Conservation (phyloP, 2,888 invertebrate genomes). For the Cataglyphis albicans region DNA sequence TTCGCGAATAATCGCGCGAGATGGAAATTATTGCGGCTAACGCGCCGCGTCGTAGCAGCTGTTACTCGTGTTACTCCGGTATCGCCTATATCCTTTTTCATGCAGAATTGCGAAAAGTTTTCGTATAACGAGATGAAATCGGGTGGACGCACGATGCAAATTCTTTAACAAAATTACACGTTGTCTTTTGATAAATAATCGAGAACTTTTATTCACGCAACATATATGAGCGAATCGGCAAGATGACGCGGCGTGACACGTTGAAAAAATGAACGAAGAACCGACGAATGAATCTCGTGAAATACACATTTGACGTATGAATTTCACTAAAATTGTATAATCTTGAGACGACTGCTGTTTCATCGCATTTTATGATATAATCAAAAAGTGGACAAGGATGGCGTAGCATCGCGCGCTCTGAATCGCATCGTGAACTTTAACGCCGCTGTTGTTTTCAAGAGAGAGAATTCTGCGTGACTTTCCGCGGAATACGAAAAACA, state of each 20-base stretch:
- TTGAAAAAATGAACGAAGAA: slow-evolving; percentile 24
- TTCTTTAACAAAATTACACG: slow-evolving; percentile 63
- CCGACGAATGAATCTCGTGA: background rate
- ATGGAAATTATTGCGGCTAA: slow-evolving; percentile 71
- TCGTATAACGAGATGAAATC: slow-evolving; percentile 66
- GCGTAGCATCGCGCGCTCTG: background rate
- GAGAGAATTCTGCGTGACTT: slow-evolving; percentile 1
- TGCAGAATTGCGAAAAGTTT: slow-evolving; percentile 65
- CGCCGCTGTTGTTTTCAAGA: slow-evolving; percentile 18
- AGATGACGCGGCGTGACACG: background rate
- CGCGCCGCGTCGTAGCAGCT: slow-evolving; percentile 56
- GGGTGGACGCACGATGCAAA: slow-evolving; percentile 47
- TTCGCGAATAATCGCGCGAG: slow-evolving; percentile 73
- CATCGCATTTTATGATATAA: slow-evolving; percentile 31
- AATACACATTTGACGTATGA: background rate
- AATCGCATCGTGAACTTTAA: background rate
- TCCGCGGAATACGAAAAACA: slow-evolving; percentile 24
- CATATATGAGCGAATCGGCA: slow-evolving; percentile 19
- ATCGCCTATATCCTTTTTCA: slow-evolving; percentile 44
- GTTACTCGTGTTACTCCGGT: slow-evolving; percentile 27
- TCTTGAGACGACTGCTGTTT: slow-evolving; percentile 8
- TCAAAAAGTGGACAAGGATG: background rate
- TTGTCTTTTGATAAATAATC: slow-evolving; percentile 64
- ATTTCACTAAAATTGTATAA: slow-evolving; percentile 1
- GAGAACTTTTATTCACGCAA: slow-evolving; percentile 58